Evolutionary conservation across 2,797 vertebrate genomes (phyloP).

Genomic region (Catharus ustulatus): DNA sequence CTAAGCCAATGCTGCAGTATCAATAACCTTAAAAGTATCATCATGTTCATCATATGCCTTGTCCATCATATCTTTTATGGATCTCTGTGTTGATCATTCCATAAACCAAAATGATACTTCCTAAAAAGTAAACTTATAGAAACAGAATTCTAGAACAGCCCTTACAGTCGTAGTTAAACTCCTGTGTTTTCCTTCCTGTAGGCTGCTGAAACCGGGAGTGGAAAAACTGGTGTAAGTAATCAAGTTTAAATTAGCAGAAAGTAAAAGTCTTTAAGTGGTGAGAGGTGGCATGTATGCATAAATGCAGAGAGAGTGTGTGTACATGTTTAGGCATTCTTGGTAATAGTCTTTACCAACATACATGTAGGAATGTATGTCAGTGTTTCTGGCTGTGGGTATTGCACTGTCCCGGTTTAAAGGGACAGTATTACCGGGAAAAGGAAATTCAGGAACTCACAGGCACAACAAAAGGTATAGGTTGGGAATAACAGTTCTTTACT

Average conservation of each 20-base stretch:
- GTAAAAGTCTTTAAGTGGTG: background rate
- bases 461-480: too few relatives aligned
- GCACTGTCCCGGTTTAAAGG: too few relatives aligned
- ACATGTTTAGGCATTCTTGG: background rate
- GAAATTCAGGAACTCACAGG: too few relatives aligned
- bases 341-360: background rate
- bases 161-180: background rate
- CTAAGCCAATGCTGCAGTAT: background rate
- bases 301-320: background rate
- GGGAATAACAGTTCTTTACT: too few relatives aligned
- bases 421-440: too few relatives aligned
- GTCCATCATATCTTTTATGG: background rate
- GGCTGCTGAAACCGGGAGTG: conserved; percentile 98
- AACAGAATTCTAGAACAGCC: background rate
- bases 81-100: background rate
- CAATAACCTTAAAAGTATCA: background rate
- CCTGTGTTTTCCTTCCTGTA: conserved; percentile 47
- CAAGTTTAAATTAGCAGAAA: background rate
- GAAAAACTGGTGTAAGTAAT: conserved; percentile 97
- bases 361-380: background rate
- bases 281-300: background rate
- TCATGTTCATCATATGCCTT: background rate
- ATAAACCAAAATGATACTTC: background rate
- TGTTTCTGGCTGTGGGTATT: background rate
- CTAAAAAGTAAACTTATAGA: background rate